These are phyloP conservation scores for Tetrao urogallus DNA, from an alignment of 2,113 vertebrate species.

Conservation along the genomic window DNA sequence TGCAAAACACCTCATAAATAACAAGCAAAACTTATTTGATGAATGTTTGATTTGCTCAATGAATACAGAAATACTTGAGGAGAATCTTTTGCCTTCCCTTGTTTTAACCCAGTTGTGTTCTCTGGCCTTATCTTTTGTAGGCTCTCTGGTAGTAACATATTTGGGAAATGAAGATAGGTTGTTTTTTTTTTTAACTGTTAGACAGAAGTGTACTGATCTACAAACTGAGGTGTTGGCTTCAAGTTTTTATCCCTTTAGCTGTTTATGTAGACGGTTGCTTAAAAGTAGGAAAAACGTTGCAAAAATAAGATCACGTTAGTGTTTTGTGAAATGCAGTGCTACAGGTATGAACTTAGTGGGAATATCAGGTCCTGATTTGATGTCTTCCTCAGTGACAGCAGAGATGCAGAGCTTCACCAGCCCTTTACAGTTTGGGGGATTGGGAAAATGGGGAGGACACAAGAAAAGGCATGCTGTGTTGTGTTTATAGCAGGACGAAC, in stretches of 20 bases:
- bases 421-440: not conserved
- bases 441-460: not conserved
- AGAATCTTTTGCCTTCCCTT: not conserved
- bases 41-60: not conserved
- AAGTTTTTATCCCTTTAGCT: not conserved
- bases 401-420: not conserved
- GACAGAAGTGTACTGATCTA: not conserved
- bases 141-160: not conserved
- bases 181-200: not conserved
- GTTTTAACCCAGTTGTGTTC: not conserved
- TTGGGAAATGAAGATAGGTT: not conserved
- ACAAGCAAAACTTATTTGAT: not conserved
- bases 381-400: not conserved
- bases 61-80: not conserved
- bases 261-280: not conserved
- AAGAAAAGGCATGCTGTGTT: not conserved
- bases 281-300: not conserved
- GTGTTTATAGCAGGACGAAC: not conserved
- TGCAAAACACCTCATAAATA: not conserved
- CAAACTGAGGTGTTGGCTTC: not conserved
- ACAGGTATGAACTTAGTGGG: not conserved
- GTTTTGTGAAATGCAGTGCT: not conserved
- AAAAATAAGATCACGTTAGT: not conserved
- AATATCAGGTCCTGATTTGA: not conserved
- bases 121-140: not conserved